Base-by-base conservation (phyloP, 2,888 invertebrate genomes). In the Cerastis rubricosa region DNA sequence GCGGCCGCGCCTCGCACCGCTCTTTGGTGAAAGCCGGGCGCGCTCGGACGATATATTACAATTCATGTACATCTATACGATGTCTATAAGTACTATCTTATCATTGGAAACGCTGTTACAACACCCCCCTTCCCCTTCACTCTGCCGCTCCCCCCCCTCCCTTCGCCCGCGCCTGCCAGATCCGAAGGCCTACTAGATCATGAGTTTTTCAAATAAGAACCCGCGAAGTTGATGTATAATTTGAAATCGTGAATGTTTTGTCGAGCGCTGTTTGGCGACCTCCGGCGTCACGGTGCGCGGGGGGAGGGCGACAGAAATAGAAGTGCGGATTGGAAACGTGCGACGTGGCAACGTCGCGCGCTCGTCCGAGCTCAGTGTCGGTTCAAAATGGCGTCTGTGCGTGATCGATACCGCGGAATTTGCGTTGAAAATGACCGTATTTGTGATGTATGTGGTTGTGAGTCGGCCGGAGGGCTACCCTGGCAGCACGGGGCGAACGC, bases 351-450 rank as follows among this genome's bases (percentile, higher is more conserved):
- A 96, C 96, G 96, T 94, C 95, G 96, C 96, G 89, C 91, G 91
- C 92, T 92, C 92, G 89, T 87, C 89, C 89, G 90, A 85, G 89
- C 93, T 95, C 95, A 96, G 96, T 96, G 96, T 95, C 95, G 94
- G 95, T 95, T 95, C 96, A 96, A 96, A 96, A 96, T 96, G 96
- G 96, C 96, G 96, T 92, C 94, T 94, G 96, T 96, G 96, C 93
- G 96, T 96, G 96, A 96, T 96, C 96, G 95, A 96, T 96, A 96
- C 95, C 91, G 96, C 94, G 96, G 93, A 94, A 95, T 94, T 95
- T 93, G 90, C 92, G 94, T 95, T 93, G 91, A 93, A 95, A 96
- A 95, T 95, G 94, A 91, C 93, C 92, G 93, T 94, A 94, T 94
- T 93, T 93, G 96, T 96, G 96, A 94, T 95, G 90, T 93, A 94